Base-by-base conservation (phyloP, 2,797 vertebrate genomes). In the Adelosebastes latens region DNA sequence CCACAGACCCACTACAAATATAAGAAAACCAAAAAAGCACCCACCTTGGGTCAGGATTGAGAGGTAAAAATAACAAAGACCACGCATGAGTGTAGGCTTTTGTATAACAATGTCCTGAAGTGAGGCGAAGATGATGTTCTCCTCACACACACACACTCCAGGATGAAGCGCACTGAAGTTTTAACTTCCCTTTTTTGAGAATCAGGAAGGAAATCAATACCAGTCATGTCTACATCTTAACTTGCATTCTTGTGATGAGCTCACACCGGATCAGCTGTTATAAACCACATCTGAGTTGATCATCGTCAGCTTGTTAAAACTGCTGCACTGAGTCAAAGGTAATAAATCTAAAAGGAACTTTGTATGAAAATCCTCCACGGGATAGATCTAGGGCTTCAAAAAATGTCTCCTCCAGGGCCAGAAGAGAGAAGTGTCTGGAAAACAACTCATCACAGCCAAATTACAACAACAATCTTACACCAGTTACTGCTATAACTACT, bases 31-130 rank as follows among this genome's bases (percentile, higher is more conserved):
- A 72, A 69, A 81, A 85, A 64, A 77, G 64, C 1, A 93, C 85
- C 86, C 77, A 94, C 92, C 89, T 83, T 74, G 89, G 82, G 81
- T 87, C 69, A 93, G 77, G 81, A 91, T 46, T 14, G 67, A 80
- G 73, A 94, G 60, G 42, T 82, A 79, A 67, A 92, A 76, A 83
- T 79, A 83, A 61, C 49, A 83, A 63, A 89, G 70, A 81, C 80
- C 83, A 87, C 53, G 53, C 91, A 93, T 93, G 58, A 84, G 83
- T 90, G 90, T 80, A 81, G 87, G 85, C 78, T 87, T 25, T 77
- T 90, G 80, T 83, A 80, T 63, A 86, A 84, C 79, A 31, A 66
- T 46, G 67, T 83, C 74, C 70, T 66, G 72, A 79, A 78, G 75
- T 53, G 73, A 87, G 53, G 75, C 84, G 55, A 36, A 70, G 65